A percentile compares a stretch with the other conserved stretches of the same genome.
These are phyloP conservation scores for Menidia beryllina DNA, from an alignment of 2,113 vertebrate genomes.

Conservation along the genomic window DNA sequence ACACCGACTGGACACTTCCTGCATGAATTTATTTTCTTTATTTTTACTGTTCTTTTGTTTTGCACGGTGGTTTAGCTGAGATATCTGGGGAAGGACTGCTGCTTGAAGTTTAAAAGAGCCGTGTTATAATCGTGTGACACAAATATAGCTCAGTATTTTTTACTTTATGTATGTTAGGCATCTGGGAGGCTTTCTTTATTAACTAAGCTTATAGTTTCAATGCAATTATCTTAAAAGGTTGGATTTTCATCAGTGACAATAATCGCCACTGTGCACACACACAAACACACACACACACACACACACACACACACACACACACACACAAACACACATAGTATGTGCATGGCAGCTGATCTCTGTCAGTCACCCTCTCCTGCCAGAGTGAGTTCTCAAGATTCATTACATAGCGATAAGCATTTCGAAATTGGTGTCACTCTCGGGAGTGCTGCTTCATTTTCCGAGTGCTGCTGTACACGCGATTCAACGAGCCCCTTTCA, in stretches of 20 bases:
- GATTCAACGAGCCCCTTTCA: slow-evolving; percentile 32
- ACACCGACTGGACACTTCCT: slow-evolving; percentile 14
- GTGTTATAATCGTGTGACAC: background rate
- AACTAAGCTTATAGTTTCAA: background rate
- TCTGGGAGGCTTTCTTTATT: background rate
- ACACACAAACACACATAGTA: background rate
- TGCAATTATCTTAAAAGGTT: background rate
- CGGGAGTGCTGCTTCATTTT: slow-evolving; percentile 24
- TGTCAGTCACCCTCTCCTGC: background rate
- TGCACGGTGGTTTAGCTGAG: slow-evolving; percentile 13
- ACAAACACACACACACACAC: background rate
- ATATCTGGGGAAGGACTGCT: slow-evolving; percentile 6
- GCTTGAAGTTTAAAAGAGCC: slow-evolving; percentile 12
- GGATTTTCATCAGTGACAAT: slow-evolving; percentile 7
- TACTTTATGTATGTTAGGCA: background rate
- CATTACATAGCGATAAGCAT: slow-evolving; percentile 24
- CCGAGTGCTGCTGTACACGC: background rate
- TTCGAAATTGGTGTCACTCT: slow-evolving; percentile 17
- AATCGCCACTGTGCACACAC: background rate
- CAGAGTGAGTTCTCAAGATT: slow-evolving; percentile 5
- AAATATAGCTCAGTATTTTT: background rate
- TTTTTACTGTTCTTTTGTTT: no score
- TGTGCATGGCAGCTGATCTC: background rate
- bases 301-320: background rate
- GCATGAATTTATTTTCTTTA: slow-evolving; percentile 45